phyloP scores from a whole-genome alignment of 1,140 invertebrate genomes.

The Phymorhynchus buccinoides region DNA sequence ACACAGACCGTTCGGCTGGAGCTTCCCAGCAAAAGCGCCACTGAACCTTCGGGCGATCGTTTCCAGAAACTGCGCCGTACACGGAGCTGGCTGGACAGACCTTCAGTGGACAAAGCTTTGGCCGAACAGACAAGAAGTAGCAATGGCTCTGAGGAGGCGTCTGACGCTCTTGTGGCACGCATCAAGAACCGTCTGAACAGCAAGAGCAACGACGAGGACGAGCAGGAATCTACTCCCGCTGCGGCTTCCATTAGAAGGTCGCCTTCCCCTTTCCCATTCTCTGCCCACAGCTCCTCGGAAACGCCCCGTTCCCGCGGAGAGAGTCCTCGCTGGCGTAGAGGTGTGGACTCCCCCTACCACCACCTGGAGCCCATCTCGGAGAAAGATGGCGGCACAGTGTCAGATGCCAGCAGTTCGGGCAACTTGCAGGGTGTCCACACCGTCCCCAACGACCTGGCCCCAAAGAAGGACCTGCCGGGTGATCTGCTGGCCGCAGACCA shows the following conservation, averaged over 20 bases:
- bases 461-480: neutral
- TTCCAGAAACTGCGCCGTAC: slow-evolving; percentile 47
- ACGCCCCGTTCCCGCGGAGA: neutral
- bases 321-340: slow-evolving; percentile 46
- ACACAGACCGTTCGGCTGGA: neutral
- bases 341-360: slow-evolving; percentile 41
- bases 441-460: neutral
- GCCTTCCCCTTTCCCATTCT: neutral
- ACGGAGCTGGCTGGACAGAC: slow-evolving; percentile 57
- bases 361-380: slow-evolving; percentile 60
- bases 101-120: slow-evolving; percentile 43
- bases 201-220: slow-evolving; percentile 23
- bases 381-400: slow-evolving; percentile 38
- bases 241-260: slow-evolving; percentile 23
- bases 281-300: neutral
- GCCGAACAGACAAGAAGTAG: neutral
- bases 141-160: slow-evolving; percentile 28
- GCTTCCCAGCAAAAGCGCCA: neutral
- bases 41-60: neutral
- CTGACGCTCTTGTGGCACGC: slow-evolving; percentile 45
- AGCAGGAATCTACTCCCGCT: neutral
- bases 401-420: neutral
- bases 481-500: neutral
- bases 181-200: slow-evolving; percentile 47
- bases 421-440: slow-evolving; percentile 30